A percentile compares a stretch with the other conserved stretches of the same genome.
These are phyloP conservation scores for Aspidapion aeneum DNA, from an alignment of 2,888 invertebrate genomes.

Conservation along the genomic window DNA sequence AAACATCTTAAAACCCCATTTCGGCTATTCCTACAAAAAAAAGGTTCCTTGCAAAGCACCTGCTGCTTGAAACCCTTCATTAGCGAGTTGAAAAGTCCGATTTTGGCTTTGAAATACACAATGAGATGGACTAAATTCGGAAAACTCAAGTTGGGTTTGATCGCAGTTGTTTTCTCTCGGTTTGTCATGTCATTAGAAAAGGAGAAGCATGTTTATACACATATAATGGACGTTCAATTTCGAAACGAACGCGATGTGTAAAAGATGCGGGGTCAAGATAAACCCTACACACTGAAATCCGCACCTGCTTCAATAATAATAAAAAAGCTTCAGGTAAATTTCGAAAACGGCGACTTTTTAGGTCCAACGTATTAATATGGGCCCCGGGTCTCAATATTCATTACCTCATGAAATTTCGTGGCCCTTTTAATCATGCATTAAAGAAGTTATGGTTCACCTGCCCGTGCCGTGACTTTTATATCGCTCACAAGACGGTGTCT, in stretches of 20 bases:
- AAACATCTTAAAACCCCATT: background rate
- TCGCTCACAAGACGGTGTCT: too few relatives aligned
- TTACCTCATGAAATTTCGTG: background rate
- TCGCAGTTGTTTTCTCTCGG: background rate
- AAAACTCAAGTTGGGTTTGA: background rate
- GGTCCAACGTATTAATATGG: background rate
- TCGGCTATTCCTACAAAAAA: background rate
- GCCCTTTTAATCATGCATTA: background rate
- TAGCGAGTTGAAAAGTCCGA: background rate
- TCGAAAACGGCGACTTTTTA: background rate
- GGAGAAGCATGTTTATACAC: background rate
- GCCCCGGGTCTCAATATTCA: background rate
- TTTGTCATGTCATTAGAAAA: background rate
- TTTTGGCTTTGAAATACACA: background rate
- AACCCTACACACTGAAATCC: background rate
- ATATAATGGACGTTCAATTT: too few relatives aligned
- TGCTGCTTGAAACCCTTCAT: background rate
- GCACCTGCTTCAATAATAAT: background rate
- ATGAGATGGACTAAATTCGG: background rate
- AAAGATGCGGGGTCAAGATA: background rate
- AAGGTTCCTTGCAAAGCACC: background rate
- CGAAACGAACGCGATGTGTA: background rate
- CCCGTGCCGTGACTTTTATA: background rate
- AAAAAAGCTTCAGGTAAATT: background rate
- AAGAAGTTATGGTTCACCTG: background rate